Evolutionary conservation across 2,113 vertebrate genomes (phyloP), one percentile per base, ranked within the genome.

Genomic region (Dendrocopos noguchii): DNA sequence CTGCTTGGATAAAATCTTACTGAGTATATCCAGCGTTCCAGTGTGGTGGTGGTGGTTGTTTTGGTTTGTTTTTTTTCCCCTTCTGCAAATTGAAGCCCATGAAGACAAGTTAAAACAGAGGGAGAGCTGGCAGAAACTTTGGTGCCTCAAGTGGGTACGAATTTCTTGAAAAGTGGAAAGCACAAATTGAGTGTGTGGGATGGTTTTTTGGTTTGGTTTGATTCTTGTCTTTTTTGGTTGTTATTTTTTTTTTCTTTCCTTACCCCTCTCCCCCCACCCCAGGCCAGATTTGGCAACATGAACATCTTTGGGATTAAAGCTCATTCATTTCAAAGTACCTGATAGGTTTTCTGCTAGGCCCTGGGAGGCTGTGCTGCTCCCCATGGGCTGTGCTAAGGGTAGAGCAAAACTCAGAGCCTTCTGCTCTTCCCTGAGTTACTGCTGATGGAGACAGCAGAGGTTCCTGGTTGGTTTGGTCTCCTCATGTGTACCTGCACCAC

Each of bases 71-170:
- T 28, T 34, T 71, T 59, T 57, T 39, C 6, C 16, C 34, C 18
- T 87, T 74, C 72, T 91, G 72, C 59, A 87, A 91, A 80, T 55
- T 57, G 39, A 84, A 96, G 61, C 47, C 77, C 66, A 57, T 66
- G 75, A 92, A 91, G 75, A 39, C 80, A 88, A 79, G 93, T 92
- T 95, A 83, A 70, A 92, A 93, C 72, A 94, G 71, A 89, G 74
- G 57, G 80, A 93, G 76, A 42, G 57, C 4, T 95, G 93, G 85
- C 84, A 91, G 82, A 72, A 92, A 71, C 76, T 76, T 80, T 24
- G 29, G 36, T 5, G 31, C 91, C 90, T 96, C 9, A 2, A 94
- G 87, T 93, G 87, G 64, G 24, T 77, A 63, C 25, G 91, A 93
- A 73, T 65, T 53, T 94, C 77, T 46, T 78, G 56, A 77, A 88